Evolutionary conservation across 2,797 vertebrate species (phyloP).

Genomic region (Botia kubotai): DNA sequence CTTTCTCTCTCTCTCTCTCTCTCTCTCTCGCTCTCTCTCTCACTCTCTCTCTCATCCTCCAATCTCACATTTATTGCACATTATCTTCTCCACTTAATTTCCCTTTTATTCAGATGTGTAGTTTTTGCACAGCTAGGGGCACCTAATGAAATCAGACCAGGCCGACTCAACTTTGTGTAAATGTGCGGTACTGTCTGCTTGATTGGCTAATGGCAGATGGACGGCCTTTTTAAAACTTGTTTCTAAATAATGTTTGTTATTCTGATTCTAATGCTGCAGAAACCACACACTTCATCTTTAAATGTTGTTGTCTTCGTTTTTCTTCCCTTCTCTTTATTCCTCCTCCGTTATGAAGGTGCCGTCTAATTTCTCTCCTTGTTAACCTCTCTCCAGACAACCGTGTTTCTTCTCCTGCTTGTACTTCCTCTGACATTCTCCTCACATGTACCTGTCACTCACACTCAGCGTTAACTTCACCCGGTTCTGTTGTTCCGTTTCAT

Average conservation of each 20-base stretch:
- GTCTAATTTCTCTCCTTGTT: background rate
- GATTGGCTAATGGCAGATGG: background rate
- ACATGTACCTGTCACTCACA: slow-evolving; percentile 1
- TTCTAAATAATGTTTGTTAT: background rate
- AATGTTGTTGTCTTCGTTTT: background rate
- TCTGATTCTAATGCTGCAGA: background rate
- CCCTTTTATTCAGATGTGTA: background rate
- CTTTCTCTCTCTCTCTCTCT: no score
- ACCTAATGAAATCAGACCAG: no score
- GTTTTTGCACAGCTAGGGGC: background rate
- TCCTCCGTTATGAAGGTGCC: no score
- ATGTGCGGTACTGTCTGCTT: background rate
- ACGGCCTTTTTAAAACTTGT: background rate
- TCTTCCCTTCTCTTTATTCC: background rate
- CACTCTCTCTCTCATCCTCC: no score
- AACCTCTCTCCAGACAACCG: background rate
- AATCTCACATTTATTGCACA: background rate
- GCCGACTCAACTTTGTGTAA: background rate
- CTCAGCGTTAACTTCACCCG: background rate
- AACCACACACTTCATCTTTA: background rate
- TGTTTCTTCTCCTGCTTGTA: background rate
- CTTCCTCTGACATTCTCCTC: slow-evolving; percentile 15
- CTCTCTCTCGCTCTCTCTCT: background rate
- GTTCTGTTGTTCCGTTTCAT: background rate
- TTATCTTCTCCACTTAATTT: background rate